phyloP scores from a whole-genome alignment of 2,113 vertebrate genomes.

The Cyphomyrus plagiostoma region DNA sequence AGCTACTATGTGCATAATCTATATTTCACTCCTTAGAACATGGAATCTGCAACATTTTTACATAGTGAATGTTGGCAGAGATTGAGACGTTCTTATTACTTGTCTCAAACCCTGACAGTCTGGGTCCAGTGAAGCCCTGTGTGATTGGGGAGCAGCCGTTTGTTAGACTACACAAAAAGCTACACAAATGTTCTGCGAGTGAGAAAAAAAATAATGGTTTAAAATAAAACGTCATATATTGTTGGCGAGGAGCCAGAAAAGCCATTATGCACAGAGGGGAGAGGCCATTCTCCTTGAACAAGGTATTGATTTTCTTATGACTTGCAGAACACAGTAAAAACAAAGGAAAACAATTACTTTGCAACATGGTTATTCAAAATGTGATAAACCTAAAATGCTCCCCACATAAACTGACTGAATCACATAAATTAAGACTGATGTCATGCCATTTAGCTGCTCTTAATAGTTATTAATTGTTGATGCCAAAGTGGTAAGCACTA shows the following conservation, averaged over 20 bases:
- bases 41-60: not conserved
- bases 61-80: not conserved
- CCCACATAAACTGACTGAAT: not conserved
- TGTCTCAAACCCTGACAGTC: not conserved
- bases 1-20: not conserved
- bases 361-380: not conserved
- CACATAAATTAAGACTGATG: not conserved
- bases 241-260: not conserved
- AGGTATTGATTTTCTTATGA: conserved; percentile 22
- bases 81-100: not conserved
- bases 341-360: not conserved
- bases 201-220: not conserved
- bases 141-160: not conserved
- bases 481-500: not conserved
- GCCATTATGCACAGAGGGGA: conserved; percentile 8
- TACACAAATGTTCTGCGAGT: not conserved
- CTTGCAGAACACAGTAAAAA: conserved; percentile 13
- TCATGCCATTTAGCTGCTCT: not conserved
- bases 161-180: not conserved
- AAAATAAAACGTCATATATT: not conserved
- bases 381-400: not conserved
- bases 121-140: not conserved
- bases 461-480: not conserved
- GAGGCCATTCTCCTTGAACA: not conserved
- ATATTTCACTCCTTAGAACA: not conserved